Evolutionary conservation across 1,140 invertebrate genomes (phyloP), one percentile per base, ranked within the genome.

Genomic region (Hydropsyche tenuis): DNA sequence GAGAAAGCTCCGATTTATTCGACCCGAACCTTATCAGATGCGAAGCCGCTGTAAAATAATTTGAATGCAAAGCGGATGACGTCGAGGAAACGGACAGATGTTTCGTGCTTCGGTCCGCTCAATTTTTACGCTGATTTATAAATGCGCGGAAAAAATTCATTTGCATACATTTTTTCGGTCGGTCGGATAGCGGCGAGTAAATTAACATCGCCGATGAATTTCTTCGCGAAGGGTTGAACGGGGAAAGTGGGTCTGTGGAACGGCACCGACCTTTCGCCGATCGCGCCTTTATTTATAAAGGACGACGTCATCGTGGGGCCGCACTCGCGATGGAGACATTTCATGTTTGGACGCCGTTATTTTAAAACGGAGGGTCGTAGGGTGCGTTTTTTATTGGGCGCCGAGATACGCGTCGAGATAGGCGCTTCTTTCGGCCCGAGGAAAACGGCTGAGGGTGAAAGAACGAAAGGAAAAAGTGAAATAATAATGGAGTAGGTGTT

Each of bases 151-250:
- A 37, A 9, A 37, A 37, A 37, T 4, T 12, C 72, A 77, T 77
- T 77, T 72, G 73, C 75, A 77, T 77, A 74, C 72, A 72, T 73
- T 51, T 77, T 69, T 74, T 68, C 69, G 72, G 75, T 72, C 72
- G 63, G 65, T 46, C 69, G 72, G 75, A 76, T 76, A 76, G 73
- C 69, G 62, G 69, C 72, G 37, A 74, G 69, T 77, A 74, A 77
- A 77, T 77, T 77, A 77, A 74, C 73, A 73, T 73, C 65, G 45
- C 63, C 68, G 72, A 73, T 69, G 69, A 73, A 73, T 73, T 69
- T 46, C n/a, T 16, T n/a, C n/a, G n/a, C n/a, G n/a, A n/a, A n/a
- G n/a, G n/a, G n/a, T n/a, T n/a, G 27, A 4, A 43, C 14, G 63
- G n/a, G n/a, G 27, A 43, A 43, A 43, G 16, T 45, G 30, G 63